Evolutionary conservation across 2,113 vertebrate species (phyloP), one percentile per base, ranked within the genome.

Genomic region (Ptilonorhynchus violaceus): DNA sequence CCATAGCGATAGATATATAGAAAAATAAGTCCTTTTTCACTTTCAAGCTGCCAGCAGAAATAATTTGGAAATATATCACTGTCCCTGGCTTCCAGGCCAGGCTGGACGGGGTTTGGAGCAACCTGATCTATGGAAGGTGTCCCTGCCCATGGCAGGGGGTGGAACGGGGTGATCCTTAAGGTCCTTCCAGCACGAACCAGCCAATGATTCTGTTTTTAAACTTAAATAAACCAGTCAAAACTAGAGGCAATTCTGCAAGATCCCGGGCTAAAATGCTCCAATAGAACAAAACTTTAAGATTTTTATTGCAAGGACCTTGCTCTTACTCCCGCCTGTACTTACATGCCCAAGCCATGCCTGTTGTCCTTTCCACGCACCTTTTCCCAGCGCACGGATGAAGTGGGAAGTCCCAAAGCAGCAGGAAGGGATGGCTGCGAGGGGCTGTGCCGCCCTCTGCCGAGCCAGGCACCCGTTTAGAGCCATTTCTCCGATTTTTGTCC

Each of bases 401-500:
- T 0, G 66, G 13, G 28, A 6, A 3, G 13, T 9, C 2, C 7
- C 18, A 2, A 31, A 17, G 4, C 13, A 9, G 35, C 41, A 19
- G 39, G 9, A 15, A 6, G 59, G 31, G 76, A 42, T 15, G 22
- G 74, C 22, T 6, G 74, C n/a, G 12, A 73, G 69, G 66, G 58
- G 25, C 6, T 47, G 56, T 41, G 66, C 41, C 31, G 12, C 82
- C 46, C 75, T 67, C 75, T 75, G 69, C 83, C 7, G 27, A 41
- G 1, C 35, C 75, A 1, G 20, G 17, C 4, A 6, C 17, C 15
- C 33, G 2, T 10, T 11, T 3, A 24, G 4, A 24, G 39, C 23
- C 10, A 0, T 5, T 5, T 3, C 23, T 25, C 8, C 2, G 4
- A 3, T 4, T 31, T 13, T 7, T 4, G 6, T 11, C 21, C 23